phyloP scores from a whole-genome alignment of 2,888 invertebrate genomes.

The Lepidocyrtoides sp. region DNA sequence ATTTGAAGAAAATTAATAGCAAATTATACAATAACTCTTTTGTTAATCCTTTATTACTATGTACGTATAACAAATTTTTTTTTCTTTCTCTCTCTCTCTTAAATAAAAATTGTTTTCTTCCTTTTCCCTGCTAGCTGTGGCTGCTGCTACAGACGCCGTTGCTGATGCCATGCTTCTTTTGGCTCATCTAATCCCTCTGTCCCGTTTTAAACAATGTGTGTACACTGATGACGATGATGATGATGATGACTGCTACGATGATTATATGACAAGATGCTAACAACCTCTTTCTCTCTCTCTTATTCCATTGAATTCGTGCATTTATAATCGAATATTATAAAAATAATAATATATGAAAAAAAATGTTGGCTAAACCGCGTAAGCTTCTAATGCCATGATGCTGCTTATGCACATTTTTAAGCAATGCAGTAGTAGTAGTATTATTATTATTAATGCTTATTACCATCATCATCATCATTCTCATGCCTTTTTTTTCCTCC shows the following conservation, averaged over 20 bases:
- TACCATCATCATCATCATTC: neutral
- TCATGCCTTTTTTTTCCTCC: neutral
- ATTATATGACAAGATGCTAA: constrained; percentile 13
- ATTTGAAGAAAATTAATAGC: constrained; percentile 39
- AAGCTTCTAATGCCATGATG: no score
- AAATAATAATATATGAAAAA: constrained; percentile 6
- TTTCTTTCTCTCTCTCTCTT: neutral
- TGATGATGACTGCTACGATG: neutral
- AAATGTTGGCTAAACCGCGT: constrained; percentile 63
- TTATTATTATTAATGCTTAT: neutral
- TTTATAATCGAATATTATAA: constrained; percentile 58
- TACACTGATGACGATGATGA: neutral
- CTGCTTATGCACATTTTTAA: no score
- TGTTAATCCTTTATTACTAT: constrained; percentile 18
- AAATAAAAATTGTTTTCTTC: constrained; percentile 26
- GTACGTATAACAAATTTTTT: constrained; percentile 12
- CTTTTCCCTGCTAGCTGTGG: constrained; percentile 4
- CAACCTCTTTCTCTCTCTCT: constrained; percentile 6
- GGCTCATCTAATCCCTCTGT: constrained; percentile 53
- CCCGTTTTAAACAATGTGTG: constrained; percentile 71
- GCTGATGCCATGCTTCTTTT: neutral
- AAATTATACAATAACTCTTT: constrained; percentile 30
- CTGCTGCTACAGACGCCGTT: neutral
- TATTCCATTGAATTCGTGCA: constrained; percentile 49
- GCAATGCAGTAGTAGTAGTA: neutral